These are phyloP conservation scores for Piscicola geometra DNA, from an alignment of 2,888 invertebrate species.

Conservation along the genomic window DNA sequence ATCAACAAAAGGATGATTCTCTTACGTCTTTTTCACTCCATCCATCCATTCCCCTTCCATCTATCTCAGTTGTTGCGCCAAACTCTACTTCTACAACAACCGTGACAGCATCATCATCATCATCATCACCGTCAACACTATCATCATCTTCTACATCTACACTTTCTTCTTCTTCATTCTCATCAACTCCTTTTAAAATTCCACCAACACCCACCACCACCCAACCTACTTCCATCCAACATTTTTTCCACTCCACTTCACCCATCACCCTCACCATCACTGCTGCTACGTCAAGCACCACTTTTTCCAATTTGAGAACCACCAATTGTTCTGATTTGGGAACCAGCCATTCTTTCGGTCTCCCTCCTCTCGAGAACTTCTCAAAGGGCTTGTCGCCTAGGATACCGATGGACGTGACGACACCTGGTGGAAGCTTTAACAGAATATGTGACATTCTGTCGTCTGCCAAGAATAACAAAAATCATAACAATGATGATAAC, in stretches of 20 bases:
- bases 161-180: neutral
- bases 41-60: too few species aligned
- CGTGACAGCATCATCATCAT: neutral
- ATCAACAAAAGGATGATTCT: too few species aligned
- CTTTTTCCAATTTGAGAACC: neutral
- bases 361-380: neutral
- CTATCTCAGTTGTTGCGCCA: too few species aligned
- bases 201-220: slow-evolving; percentile 1
- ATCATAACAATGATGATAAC: neutral
- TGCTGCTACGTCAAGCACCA: neutral
- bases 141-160: neutral
- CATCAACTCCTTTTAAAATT: neutral
- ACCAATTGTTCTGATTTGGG: neutral
- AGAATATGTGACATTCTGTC: neutral
- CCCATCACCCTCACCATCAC: neutral
- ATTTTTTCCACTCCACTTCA: neutral
- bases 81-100: too few species aligned
- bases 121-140: neutral
- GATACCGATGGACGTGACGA: neutral
- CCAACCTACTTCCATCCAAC: too few species aligned
- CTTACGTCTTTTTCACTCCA: too few species aligned
- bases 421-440: neutral
- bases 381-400: neutral
- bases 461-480: neutral
- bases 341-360: too few species aligned